Evolutionary conservation across 2,888 invertebrate species (phyloP).

Genomic region (Tetanocera ferruginea): DNA sequence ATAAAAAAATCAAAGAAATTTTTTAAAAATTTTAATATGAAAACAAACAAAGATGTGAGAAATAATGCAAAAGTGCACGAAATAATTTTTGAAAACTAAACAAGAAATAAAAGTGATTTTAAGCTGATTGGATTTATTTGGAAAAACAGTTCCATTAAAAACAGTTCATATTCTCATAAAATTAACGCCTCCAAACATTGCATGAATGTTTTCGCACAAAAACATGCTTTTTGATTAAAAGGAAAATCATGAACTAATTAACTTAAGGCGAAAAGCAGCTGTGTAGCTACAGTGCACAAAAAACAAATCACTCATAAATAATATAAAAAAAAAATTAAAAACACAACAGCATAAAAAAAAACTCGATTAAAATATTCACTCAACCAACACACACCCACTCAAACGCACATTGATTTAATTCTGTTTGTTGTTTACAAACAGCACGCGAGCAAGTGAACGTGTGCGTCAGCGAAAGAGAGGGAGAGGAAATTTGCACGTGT

Average conservation of each 20-base stretch:
- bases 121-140: too few relatives aligned
- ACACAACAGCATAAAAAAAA: background rate
- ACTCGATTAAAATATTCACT: background rate
- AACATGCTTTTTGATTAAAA: background rate
- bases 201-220: background rate
- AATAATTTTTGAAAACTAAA: background rate
- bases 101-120: background rate
- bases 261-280: background rate
- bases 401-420: too few relatives aligned
- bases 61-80: background rate
- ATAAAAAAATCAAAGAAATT: background rate
- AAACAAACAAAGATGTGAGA: background rate
- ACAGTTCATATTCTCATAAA: background rate
- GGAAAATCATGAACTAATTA: background rate
- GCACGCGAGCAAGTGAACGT: background rate
- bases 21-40: background rate
- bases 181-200: background rate
- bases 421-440: too few relatives aligned
- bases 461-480: background rate
- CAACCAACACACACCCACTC: background rate
- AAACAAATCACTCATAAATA: background rate
- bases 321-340: background rate
- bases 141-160: too few relatives aligned
- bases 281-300: background rate
- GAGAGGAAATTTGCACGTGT: slow-evolving; percentile 14